phyloP scores from a whole-genome alignment of 2,797 vertebrate species.

The Cyclopterus lumpus region DNA sequence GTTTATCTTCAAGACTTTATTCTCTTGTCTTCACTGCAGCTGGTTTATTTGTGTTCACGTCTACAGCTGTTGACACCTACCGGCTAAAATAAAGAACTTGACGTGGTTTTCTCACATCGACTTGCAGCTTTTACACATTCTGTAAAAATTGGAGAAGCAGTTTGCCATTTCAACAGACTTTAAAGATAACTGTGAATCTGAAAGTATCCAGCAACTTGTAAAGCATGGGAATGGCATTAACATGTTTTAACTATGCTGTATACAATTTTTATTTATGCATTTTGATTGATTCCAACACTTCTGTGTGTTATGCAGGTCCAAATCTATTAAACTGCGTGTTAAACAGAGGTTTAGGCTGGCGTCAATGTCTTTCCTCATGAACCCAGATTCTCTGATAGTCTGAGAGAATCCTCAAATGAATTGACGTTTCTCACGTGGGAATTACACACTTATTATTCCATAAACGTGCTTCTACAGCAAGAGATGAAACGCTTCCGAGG shows the following conservation, averaged over 20 bases:
- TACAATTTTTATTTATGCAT: background rate
- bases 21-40: background rate
- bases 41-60: constrained; percentile 1
- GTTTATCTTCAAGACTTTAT: background rate
- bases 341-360: too few relatives aligned
- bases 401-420: background rate
- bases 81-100: background rate
- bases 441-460: background rate
- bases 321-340: background rate
- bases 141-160: too few relatives aligned
- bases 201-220: background rate
- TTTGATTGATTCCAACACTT: too few relatives aligned
- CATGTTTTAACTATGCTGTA: background rate
- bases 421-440: background rate
- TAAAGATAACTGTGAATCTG: background rate
- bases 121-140: background rate
- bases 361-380: background rate
- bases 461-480: background rate
- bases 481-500: constrained; percentile 32
- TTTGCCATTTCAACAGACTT: too few relatives aligned
- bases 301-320: background rate
- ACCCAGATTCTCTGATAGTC: background rate
- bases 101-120: background rate
- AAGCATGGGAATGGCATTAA: too few relatives aligned
- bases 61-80: background rate